phyloP scores from a whole-genome alignment of 2,888 invertebrate genomes.

The Cosmorhoe ocellata region DNA sequence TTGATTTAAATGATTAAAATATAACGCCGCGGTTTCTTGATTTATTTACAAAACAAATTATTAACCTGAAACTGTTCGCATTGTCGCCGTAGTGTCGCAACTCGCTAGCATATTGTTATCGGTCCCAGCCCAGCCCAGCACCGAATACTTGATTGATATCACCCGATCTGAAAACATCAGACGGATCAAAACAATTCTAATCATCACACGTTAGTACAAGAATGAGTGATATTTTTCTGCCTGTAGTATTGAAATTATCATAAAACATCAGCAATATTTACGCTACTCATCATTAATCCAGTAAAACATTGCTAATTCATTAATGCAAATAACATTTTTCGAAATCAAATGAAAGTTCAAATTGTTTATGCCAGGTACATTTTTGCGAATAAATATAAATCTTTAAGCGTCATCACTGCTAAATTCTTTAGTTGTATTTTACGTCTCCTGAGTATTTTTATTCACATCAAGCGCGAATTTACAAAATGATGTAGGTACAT shows the following conservation, averaged over 20 bases:
- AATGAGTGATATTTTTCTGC: no score
- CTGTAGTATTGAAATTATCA: no score
- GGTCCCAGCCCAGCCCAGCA: slow-evolving; percentile 24
- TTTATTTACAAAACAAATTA: slow-evolving; percentile 44
- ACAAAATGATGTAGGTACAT: slow-evolving; percentile 49
- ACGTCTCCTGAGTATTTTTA: slow-evolving; percentile 17
- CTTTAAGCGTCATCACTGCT: slow-evolving; percentile 8
- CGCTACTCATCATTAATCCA: no score
- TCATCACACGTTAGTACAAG: no score
- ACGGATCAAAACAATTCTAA: no score
- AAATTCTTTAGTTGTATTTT: slow-evolving; percentile 6
- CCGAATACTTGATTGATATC: slow-evolving; percentile 46
- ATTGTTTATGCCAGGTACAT: not conserved
- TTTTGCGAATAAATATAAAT: slow-evolving; percentile 3
- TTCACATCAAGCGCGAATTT: slow-evolving; percentile 14
- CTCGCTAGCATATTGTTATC: slow-evolving; percentile 41
- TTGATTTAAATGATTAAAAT: slow-evolving; percentile 5
- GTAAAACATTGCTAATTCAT: no score
- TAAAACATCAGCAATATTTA: no score
- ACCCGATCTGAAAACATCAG: slow-evolving; percentile 29
- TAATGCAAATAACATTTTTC: no score
- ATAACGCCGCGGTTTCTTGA: slow-evolving; percentile 11
- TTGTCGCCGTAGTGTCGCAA: slow-evolving; percentile 31
- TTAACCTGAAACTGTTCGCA: slow-evolving; percentile 33
- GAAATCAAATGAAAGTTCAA: no score